These are phyloP conservation scores for Pangasius djambal DNA, from an alignment of 2,797 vertebrate species.

Conservation along the genomic window DNA sequence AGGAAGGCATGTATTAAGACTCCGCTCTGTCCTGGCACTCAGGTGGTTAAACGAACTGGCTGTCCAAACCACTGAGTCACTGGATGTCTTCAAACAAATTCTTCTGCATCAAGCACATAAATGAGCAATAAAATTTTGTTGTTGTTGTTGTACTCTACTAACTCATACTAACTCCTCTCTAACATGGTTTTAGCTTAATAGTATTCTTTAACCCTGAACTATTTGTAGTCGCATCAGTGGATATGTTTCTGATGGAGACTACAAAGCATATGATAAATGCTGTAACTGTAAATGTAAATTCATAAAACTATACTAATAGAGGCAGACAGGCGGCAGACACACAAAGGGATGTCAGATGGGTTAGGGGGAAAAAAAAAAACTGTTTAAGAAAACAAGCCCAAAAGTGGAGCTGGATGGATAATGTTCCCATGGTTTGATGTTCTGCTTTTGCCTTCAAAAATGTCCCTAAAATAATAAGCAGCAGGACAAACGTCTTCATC, in stretches of 20 bases:
- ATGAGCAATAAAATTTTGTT: not conserved
- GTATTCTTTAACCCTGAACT: not conserved
- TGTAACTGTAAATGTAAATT: not conserved
- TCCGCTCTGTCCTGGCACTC: not conserved
- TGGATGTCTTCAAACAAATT: not conserved
- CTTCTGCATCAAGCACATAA: not conserved
- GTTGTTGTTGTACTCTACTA: not conserved
- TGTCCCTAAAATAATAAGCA: not conserved
- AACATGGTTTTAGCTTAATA: not conserved
- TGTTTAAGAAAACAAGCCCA: not conserved
- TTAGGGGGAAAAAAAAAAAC: not conserved
- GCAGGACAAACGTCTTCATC: slow-evolving; percentile 15
- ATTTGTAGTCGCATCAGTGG: not conserved
- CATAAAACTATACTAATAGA: not conserved
- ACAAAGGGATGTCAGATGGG: not conserved
- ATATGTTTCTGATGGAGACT: not conserved
- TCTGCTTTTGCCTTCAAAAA: not conserved
- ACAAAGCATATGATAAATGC: not conserved
- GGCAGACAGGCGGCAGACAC: not conserved
- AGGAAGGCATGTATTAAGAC: not conserved
- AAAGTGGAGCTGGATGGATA: not conserved
- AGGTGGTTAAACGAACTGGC: not conserved
- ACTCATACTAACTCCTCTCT: not conserved
- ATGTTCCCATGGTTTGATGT: slow-evolving; percentile 9
- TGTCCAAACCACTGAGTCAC: not conserved